Base-by-base conservation (phyloP, 2,113 vertebrate genomes). In the Synchiropus splendidus region DNA sequence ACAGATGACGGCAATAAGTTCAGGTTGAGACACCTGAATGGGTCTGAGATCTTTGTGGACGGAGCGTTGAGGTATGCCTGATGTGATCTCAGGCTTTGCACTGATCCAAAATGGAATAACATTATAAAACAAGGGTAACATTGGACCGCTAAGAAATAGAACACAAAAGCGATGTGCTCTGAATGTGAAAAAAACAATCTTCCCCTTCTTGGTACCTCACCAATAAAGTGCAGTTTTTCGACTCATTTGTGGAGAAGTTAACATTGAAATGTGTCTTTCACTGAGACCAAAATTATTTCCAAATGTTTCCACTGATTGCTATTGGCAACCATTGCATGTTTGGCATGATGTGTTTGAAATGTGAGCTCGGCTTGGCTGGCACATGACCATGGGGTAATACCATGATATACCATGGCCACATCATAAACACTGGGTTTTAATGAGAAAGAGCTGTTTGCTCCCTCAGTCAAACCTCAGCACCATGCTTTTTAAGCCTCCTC, bases 251-350 rank as follows among this genome's bases (percentile, higher is more conserved):
- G 17, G 45, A 51, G 61, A 69, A 39, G 52, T 59, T 16, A 64
- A 64, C 58, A 42, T 68, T 57, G 48, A 66, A 74, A 63, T 76
- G 41, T 47, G 48, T 71, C 61, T 68, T 61, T 57, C 55, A 53
- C 39, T 55, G 31, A 11, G 48, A 42, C 64, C 58, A 48, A 73
- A 80, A 85, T 79, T 37, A 59, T 64, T 82, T 79, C 77, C 80
- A 84, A 72, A 81, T 83, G 83, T 50, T 67, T 45, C 42, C 45
- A 58, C 49, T 74, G 75, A 79, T 76, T 62, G 52, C 55, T 42
- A 14, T 53, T 67, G 67, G 58, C 54, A 67, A 45, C 17, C 53
- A 42, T 21, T 49, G 60, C 10, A 4, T 71, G 57, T 68, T 64
- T 55, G 36, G 47, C 11, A 12, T 31, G 45, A 57, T 67, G 50